Evolutionary conservation across 1,140 invertebrate genomes (phyloP).

Genomic region (Hylaeus volcanicus): DNA sequence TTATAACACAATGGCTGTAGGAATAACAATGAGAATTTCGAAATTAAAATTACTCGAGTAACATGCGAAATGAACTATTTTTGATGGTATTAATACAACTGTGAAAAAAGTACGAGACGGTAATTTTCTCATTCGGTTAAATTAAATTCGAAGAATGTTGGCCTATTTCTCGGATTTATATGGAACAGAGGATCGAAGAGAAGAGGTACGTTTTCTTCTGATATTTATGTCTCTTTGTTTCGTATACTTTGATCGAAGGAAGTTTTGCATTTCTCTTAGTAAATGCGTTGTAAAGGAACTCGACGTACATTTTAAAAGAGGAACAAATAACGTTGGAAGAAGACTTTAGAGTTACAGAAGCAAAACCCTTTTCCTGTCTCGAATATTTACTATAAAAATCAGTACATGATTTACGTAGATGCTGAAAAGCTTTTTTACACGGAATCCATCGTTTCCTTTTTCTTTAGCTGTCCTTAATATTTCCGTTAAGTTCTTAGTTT

Average conservation of each 20-base stretch:
- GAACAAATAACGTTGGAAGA: background rate
- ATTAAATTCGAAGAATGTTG: background rate
- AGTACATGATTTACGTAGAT: background rate
- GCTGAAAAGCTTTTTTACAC: background rate
- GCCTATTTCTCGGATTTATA: background rate
- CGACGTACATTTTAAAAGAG: background rate
- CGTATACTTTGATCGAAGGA: background rate
- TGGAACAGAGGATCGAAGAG: too few species aligned
- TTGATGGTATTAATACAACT: background rate
- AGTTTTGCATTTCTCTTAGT: background rate
- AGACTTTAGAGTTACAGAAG: background rate
- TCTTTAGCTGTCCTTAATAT: too few species aligned
- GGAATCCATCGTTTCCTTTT: background rate
- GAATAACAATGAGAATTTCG: too few species aligned
- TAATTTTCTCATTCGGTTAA: background rate
- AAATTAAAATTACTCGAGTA: too few species aligned
- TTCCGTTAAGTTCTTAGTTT: too few species aligned
- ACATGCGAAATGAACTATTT: background rate
- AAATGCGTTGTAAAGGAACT: background rate
- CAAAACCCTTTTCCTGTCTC: background rate
- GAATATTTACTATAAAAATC: background rate
- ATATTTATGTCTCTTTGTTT: conserved; percentile 4
- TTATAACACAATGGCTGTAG: background rate
- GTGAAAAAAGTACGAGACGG: too few species aligned
- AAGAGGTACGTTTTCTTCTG: background rate